These are phyloP conservation scores for Isoperla grammatica DNA, from an alignment of 2,888 invertebrate species.

Conservation along the genomic window DNA sequence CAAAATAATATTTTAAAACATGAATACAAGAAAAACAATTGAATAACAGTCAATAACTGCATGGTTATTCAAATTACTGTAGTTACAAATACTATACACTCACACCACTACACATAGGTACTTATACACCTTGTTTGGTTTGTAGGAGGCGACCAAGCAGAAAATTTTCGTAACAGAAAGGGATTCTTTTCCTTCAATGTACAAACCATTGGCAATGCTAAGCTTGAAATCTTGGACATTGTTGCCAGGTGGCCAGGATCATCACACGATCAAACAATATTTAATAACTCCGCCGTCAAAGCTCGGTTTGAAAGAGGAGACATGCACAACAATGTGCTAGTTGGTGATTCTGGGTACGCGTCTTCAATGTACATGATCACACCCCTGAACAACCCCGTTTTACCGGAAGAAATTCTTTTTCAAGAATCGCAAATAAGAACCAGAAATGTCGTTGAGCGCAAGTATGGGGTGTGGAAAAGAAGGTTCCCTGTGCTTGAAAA, in stretches of 20 bases:
- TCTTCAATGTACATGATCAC: conserved; percentile 31
- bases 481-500: conserved; percentile 22
- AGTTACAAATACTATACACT: too few species aligned
- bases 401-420: conserved; percentile 29
- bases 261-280: conserved; percentile 20
- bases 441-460: conserved; percentile 32
- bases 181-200: conserved; percentile 23
- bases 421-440: conserved; percentile 34
- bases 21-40: too few species aligned
- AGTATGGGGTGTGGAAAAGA: conserved; percentile 31
- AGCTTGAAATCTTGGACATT: conserved; percentile 15
- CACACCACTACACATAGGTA: too few species aligned
- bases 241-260: conserved; percentile 23
- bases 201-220: conserved; percentile 12
- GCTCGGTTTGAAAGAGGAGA: conserved; percentile 18
- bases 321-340: conserved; percentile 22
- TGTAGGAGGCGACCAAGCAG: conserved; percentile 17
- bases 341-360: conserved; percentile 13
- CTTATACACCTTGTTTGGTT: background rate
- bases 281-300: conserved; percentile 17
- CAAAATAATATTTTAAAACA: too few species aligned
- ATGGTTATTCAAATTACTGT: too few species aligned
- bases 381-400: conserved; percentile 31
- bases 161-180: conserved; percentile 19
- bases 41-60: too few species aligned